phyloP scores from a whole-genome alignment of 1,140 invertebrate genomes.

The Artemia franciscana region DNA sequence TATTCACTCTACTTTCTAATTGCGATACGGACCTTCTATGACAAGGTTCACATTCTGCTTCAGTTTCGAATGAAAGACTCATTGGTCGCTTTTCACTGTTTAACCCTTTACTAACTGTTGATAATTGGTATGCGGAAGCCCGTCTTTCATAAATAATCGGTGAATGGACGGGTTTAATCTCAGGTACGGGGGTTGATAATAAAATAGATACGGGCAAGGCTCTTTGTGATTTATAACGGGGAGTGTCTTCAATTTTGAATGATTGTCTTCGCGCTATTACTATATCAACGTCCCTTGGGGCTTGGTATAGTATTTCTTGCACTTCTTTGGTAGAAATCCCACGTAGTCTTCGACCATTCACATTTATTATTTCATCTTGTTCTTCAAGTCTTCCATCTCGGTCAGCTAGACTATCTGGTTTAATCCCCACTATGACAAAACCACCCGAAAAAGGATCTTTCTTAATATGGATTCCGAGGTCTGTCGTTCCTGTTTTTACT shows the following conservation, averaged over 20 bases:
- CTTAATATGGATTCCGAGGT: slow-evolving; percentile 60
- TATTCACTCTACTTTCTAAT: not conserved
- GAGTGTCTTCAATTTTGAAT: not conserved
- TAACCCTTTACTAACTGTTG: not conserved
- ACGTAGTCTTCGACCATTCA: slow-evolving; percentile 51
- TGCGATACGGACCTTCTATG: too few species aligned
- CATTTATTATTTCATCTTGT: slow-evolving; percentile 63
- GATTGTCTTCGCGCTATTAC: slow-evolving; percentile 26
- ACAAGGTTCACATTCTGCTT: not conserved
- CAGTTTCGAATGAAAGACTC: not conserved
- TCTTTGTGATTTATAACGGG: not conserved
- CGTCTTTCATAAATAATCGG: not conserved
- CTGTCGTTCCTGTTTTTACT: slow-evolving; percentile 35
- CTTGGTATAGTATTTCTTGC: slow-evolving; percentile 32
- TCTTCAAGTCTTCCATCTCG: slow-evolving; percentile 52
- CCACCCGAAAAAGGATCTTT: slow-evolving; percentile 42
- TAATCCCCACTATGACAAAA: slow-evolving; percentile 58
- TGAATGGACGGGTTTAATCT: not conserved
- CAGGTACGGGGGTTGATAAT: not conserved
- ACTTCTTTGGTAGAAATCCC: slow-evolving; percentile 52
- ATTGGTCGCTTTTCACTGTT: not conserved
- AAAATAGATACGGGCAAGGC: not conserved
- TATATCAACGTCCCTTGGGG: slow-evolving; percentile 43
- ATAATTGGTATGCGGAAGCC: not conserved
- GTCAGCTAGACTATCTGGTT: slow-evolving; percentile 46